Evolutionary conservation across 2,797 vertebrate genomes (phyloP).

Genomic region (Tamandua tetradactyla): DNA sequence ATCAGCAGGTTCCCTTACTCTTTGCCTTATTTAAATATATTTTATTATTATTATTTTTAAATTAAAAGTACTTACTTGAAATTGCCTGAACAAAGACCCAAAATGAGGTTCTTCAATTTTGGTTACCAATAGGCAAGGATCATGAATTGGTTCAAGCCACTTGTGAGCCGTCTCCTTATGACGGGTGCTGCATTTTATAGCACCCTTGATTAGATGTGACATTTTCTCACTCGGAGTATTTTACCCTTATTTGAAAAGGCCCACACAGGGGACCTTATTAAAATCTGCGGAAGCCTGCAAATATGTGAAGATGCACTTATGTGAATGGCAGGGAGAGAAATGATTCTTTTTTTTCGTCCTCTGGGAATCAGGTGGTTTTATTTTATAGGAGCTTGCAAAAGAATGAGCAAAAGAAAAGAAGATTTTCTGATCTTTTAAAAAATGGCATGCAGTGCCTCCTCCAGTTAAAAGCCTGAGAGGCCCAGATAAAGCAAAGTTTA

Average conservation of each 20-base stretch:
- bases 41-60: neutral
- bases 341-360: neutral
- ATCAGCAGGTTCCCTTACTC: neutral
- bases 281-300: slow-evolving; percentile 75
- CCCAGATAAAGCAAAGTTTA: neutral
- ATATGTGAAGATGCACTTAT: slow-evolving; percentile 59
- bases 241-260: slow-evolving; percentile 73
- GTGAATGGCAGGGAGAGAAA: slow-evolving; percentile 44
- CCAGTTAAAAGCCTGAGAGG: neutral
- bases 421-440: neutral
- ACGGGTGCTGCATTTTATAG: slow-evolving; percentile 37
- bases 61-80: slow-evolving; percentile 5
- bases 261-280: slow-evolving; percentile 71
- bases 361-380: slow-evolving; percentile 54
- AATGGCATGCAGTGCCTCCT: neutral
- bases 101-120: slow-evolving; percentile 30
- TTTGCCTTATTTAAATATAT: slow-evolving; percentile 17
- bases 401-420: neutral
- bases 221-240: slow-evolving; percentile 82
- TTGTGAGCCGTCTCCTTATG: slow-evolving; percentile 42
- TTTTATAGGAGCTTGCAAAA: slow-evolving; percentile 34
- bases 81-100: neutral
- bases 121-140: slow-evolving; percentile 35
- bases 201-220: slow-evolving; percentile 78
- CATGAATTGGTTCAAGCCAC: slow-evolving; percentile 63